Conservation (phyloP, 2,888 invertebrate species). For the Machimus rusticus region DNA sequence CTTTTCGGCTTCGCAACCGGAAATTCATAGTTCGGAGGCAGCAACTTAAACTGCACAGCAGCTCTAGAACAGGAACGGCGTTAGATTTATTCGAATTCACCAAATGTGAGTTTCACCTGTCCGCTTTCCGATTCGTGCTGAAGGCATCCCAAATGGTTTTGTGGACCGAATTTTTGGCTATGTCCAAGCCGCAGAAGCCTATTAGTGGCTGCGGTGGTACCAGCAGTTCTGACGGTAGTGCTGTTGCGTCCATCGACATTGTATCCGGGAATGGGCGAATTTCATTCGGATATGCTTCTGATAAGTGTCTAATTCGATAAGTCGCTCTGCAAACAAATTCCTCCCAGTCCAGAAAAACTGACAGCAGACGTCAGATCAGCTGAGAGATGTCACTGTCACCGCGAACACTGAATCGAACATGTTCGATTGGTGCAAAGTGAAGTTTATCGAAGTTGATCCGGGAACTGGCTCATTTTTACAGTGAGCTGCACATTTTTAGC, state of each 20-base stretch:
- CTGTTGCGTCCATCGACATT: constrained; percentile 70
- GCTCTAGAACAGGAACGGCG: constrained; percentile 65
- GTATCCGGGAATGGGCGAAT: neutral
- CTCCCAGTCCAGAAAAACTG: constrained; percentile 18
- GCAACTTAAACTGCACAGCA: constrained; percentile 82
- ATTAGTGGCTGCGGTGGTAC: constrained; percentile 86
- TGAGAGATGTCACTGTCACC: constrained; percentile 41
- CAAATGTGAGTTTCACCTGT: constrained; percentile 61
- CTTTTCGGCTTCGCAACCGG: constrained; percentile 86
- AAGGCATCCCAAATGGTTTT: constrained; percentile 94
- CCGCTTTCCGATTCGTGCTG: constrained; percentile 79
- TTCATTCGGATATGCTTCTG: constrained; percentile 24
- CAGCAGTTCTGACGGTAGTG: constrained; percentile 84
- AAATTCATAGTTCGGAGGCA: constrained; percentile 85
- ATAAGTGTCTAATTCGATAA: neutral
- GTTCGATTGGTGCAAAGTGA: neutral
- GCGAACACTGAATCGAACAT: neutral
- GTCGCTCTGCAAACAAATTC: constrained; percentile 19
- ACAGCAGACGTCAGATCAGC: constrained; percentile 43
- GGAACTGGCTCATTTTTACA: neutral
- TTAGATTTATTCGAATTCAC: neutral
- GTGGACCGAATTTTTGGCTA: constrained; percentile 83
- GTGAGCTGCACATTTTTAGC: neutral
- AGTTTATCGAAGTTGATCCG: neutral
- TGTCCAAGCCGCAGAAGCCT: constrained; percentile 87